These are phyloP conservation scores for Hemichromis elongatus DNA, from an alignment of 2,113 vertebrate species.

Conservation along the genomic window DNA sequence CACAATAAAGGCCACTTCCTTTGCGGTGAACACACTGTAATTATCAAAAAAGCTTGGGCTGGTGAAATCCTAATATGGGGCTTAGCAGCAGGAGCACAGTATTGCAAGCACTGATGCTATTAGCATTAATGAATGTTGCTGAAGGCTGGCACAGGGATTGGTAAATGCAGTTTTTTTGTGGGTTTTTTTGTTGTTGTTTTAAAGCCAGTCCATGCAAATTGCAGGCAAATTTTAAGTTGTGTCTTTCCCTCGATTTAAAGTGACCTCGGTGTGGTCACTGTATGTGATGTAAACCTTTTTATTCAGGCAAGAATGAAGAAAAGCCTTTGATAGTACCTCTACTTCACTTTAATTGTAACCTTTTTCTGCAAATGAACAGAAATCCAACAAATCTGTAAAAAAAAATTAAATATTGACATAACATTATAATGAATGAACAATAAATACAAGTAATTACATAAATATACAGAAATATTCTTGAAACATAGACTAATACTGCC, in stretches of 20 bases:
- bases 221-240: neutral
- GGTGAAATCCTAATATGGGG: neutral
- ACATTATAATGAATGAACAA: constrained; percentile 81
- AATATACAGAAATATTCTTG: constrained; percentile 87
- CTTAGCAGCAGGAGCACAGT: neutral
- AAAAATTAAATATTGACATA: constrained; percentile 90
- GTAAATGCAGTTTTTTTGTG: neutral
- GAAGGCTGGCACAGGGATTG: neutral
- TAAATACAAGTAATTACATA: constrained; percentile 98
- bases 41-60: neutral
- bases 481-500: constrained; percentile 84
- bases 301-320: constrained; percentile 55
- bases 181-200: neutral
- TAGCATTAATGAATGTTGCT: neutral
- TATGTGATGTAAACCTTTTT: neutral
- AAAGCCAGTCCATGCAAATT: neutral
- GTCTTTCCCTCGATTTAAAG: neutral
- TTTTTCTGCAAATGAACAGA: constrained; percentile 79
- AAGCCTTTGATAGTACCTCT: constrained; percentile 77
- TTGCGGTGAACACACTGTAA: neutral
- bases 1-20: neutral
- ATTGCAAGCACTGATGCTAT: neutral
- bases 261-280: neutral
- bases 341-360: constrained; percentile 83
- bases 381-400: constrained; percentile 81